A percentile compares a stretch with the other conserved stretches of the same genome.
phyloP scores from a whole-genome alignment of 2,888 invertebrate genomes.

The Dysmachus trigonus region DNA sequence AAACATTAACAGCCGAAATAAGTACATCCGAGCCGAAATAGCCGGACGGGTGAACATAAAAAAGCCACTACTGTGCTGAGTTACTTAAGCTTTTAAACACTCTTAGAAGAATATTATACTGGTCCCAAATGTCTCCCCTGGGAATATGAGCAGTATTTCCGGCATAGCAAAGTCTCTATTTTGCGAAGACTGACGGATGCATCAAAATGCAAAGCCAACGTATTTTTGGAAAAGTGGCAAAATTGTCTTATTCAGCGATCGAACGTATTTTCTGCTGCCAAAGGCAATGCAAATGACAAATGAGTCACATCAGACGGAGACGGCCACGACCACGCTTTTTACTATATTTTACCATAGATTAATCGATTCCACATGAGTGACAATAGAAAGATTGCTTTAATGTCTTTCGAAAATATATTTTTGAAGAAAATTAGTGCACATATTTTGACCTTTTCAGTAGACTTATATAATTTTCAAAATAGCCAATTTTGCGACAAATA shows the following conservation, averaged over 20 bases:
- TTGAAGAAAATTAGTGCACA: not conserved
- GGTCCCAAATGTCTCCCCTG: not conserved
- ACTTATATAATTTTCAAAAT: not conserved
- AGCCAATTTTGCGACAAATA: not conserved
- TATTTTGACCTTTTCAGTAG: not conserved
- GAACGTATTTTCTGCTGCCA: not conserved
- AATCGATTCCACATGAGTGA: constrained; percentile 12
- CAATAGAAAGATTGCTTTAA: constrained; percentile 1
- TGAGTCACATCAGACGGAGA: not conserved
- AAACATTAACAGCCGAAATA: constrained; percentile 24
- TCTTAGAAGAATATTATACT: too few species aligned
- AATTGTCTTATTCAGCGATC: constrained; percentile 12
- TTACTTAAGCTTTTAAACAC: constrained; percentile 1
- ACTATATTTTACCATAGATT: not conserved
- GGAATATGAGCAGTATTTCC: not conserved
- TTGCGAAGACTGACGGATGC: constrained; percentile 9
- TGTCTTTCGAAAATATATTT: not conserved
- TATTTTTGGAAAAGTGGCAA: constrained; percentile 21
- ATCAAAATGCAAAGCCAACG: constrained; percentile 10
- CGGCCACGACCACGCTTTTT: not conserved
- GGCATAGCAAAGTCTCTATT: constrained; percentile 19
- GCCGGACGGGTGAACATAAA: not conserved
- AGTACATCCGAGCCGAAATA: not conserved
- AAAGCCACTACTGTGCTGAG: not conserved
- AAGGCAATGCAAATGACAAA: not conserved